Base-by-base conservation (phyloP, 2,113 vertebrate species). In the Naja naja region DNA sequence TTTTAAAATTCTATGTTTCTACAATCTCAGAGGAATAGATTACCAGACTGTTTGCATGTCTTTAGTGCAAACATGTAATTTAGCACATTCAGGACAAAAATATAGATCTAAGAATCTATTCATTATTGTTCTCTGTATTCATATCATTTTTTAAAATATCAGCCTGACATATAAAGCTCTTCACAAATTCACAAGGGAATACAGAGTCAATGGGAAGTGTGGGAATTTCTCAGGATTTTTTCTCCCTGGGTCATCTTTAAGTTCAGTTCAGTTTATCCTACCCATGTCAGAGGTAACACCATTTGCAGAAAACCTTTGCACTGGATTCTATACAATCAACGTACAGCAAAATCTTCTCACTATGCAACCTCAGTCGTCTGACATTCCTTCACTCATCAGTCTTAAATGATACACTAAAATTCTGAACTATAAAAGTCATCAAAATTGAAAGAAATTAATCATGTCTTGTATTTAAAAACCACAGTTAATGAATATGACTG, bases 51-150 rank as follows among this genome's bases (percentile, higher is more conserved):
- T 89, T 93, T 93, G 54, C 12, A 58, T 89, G 92, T 0, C 0
- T 86, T 47, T 49, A 0, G 0, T 89, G 90, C 91, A 95, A 34
- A 55, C 86, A 85, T 1, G 93, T 18, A 9, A 39, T 94, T 96
- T 93, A 93, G 90, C 89, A 94, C 3, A 87, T 95, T 95, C 93
- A 94, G 69, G 89, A 10, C 69, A 9, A 8, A 93, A 90, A 3
- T 86, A 69, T 30, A 81, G 69, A 0, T 94, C 74, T 89, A 85
- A 49, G 34, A 94, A 87, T 14, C 6, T 49, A 43, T 85, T 89
- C 6, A 12, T 89, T 90, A n/a, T 74, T 93, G 87, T 89, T 91
- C 55, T 52, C 2, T 89, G 49, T 94, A 91, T 34, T 94, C 87
- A 91, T 89, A 47, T 58, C 91, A 5, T 92, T 93, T 8, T 93